phyloP scores from a whole-genome alignment of 2,888 invertebrate genomes.

The Oxycera nigricornis region DNA sequence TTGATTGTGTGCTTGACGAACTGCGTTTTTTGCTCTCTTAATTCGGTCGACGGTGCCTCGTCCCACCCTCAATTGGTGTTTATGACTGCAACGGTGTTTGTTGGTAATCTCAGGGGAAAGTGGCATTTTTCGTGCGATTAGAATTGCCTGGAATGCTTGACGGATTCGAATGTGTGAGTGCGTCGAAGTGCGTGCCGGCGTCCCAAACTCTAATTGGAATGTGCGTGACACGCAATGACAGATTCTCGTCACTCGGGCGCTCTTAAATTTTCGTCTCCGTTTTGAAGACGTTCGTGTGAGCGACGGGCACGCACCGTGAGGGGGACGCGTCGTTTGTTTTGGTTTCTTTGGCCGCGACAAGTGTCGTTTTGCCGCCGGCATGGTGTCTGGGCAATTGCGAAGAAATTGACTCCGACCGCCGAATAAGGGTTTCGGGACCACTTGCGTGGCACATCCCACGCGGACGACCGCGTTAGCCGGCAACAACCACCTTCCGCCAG shows the following conservation, averaged over 20 bases:
- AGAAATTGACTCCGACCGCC: neutral
- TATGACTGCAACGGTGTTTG: neutral
- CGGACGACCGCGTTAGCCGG: too few species aligned
- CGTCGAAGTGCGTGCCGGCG: conserved; percentile 7
- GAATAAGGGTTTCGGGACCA: too few species aligned
- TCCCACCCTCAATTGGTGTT: conserved; percentile 5
- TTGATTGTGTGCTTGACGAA: conserved; percentile 29
- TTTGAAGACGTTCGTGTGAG: neutral
- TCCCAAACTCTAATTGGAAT: conserved; percentile 1
- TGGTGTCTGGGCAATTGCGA: neutral
- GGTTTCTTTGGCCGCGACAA: conserved; percentile 11
- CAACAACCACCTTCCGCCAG: too few species aligned
- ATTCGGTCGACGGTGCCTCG: neutral
- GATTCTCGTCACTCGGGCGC: conserved; percentile 8
- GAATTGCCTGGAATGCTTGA: conserved; percentile 7
- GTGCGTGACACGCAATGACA: conserved; percentile 27
- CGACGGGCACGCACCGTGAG: neutral
- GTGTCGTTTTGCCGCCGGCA: conserved; percentile 14
- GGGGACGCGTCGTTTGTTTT: neutral
- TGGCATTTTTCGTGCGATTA: neutral
- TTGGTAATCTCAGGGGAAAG: too few species aligned
- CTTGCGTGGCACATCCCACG: too few species aligned
- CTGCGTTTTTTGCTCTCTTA: conserved; percentile 14
- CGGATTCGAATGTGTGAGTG: neutral
- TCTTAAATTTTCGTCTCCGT: conserved; percentile 34